Evolutionary conservation across 2,113 vertebrate species (phyloP), one percentile per base, ranked within the genome.

Genomic region (Seriola quinqueradiata): DNA sequence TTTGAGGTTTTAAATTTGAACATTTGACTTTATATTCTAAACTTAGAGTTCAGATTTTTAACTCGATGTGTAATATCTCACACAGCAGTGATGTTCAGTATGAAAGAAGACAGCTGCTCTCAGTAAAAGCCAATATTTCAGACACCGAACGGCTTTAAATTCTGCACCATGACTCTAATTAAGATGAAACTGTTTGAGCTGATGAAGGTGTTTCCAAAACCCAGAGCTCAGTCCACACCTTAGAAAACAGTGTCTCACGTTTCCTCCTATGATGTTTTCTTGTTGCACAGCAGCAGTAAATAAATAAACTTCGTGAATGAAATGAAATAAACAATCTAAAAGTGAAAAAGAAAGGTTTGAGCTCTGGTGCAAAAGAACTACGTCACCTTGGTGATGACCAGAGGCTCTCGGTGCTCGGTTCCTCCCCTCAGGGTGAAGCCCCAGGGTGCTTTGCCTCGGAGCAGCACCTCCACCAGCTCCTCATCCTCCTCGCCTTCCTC

Each of bases 391-490:
- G 97, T 97, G 91, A 97, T 96, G 91, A 97, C 81, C 72, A 98
- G 96, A 1, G 96, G 96, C 85, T 98, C 97, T 3, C 96, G 83
- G 79, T 97, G 96, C 86, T 98, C 97, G 1, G 88, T 95, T 17
- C 97, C 97, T 64, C 97, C 97, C 85, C 96, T 96, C 72, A 98
- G 77, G 17, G 96, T 97, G 92, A 98, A 98, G 67, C 97, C 97
- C 97, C 97, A 98, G 0, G 97, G 97, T 2, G 97, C 96, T 25
- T 95, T 88, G 8, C 87, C 91, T 46, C 8, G 68, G 40, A 91
- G 92, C 70, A 81, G 84, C 70, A 90, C 82, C 85, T 92, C 79
- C 84, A 91, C 82, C 84, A 87, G 84, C 79, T 73, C 84, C 1
- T 71, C 79, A 0, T 58, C 83, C 64, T 76, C 69, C 52, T 61